Base-by-base conservation (phyloP, 2,113 vertebrate species). In the Anas platyrhynchos region DNA sequence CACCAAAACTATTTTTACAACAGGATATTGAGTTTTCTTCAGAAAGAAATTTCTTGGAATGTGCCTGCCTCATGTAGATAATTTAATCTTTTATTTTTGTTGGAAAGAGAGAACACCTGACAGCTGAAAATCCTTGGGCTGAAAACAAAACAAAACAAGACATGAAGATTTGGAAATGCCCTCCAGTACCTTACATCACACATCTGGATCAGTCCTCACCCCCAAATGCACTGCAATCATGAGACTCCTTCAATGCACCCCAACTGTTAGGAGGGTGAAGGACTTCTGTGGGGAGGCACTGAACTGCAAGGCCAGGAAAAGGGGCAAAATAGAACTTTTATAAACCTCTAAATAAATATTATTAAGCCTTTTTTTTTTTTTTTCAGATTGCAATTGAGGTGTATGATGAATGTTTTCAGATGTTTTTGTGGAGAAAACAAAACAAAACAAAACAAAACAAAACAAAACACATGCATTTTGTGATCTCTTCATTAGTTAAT, bases 31-130 rank as follows among this genome's bases (percentile, higher is more conserved):
- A 74, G 61, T 93, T 96, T 88, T 81, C 77, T 81, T 94, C 41
- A 96, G 89, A 94, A 85, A 27, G 54, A 93, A 20, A 16, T 74
- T 52, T 93, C 95, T 78, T 89, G 65, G 63, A 91, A 86, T 56
- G 43, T 58, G 76, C 71, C 43, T 94, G 76, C 10, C 79, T 96
- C 96, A 86, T 90, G 80, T 31, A 75, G 56, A 81, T 43, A 86
- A 93, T 93, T 91, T 93, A 78, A 93, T 95, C 83, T 90, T 83
- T 68, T 97, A 66, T 96, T 97, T 96, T 94, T 91, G 56, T 96
- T 94, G 90, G 85, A 96, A 76, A 43, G 55, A 68, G 13, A 55
- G 62, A 91, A 86, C 85, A 95, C 93, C 94, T 95, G 92, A 94
- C 93, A 97, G 93, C 91, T 93, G 95, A 95, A 91, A 94, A 43